Conservation (phyloP, 2,113 vertebrate species). For the Clarias gariepinus region DNA sequence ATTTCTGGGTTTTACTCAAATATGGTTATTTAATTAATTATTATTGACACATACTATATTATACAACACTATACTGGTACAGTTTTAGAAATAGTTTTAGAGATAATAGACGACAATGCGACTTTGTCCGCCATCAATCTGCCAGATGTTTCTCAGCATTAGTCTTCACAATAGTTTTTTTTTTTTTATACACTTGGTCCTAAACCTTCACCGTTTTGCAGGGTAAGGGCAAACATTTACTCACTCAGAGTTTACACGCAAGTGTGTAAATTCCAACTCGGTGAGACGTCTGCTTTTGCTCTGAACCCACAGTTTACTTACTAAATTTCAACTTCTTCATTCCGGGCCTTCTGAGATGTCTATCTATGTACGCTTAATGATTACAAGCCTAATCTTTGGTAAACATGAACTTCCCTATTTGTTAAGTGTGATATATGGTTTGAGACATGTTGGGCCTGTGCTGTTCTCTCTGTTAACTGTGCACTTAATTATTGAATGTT, state of each 20-base stretch:
- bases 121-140: slow-evolving; percentile 17
- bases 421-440: neutral
- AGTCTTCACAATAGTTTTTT: neutral
- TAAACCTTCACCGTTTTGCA: neutral
- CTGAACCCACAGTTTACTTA: slow-evolving; percentile 20
- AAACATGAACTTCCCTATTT: neutral
- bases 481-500: neutral
- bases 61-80: neutral
- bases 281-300: neutral
- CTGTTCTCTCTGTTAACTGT: neutral
- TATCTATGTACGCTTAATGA: slow-evolving; percentile 6
- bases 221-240: neutral
- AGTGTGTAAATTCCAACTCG: slow-evolving; percentile 29
- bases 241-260: slow-evolving; percentile 12
- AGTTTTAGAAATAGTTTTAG: neutral
- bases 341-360: neutral
- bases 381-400: slow-evolving; percentile 3
- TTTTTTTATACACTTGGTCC: neutral
- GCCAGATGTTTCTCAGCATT: neutral
- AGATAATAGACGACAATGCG: slow-evolving; percentile 43
- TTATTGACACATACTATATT: neutral
- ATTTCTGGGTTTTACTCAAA: neutral
- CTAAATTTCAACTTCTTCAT: neutral
- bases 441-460: neutral
- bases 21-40: neutral